Evolutionary conservation across 2,113 vertebrate species (phyloP).

Genomic region (Alligator sinensis): DNA sequence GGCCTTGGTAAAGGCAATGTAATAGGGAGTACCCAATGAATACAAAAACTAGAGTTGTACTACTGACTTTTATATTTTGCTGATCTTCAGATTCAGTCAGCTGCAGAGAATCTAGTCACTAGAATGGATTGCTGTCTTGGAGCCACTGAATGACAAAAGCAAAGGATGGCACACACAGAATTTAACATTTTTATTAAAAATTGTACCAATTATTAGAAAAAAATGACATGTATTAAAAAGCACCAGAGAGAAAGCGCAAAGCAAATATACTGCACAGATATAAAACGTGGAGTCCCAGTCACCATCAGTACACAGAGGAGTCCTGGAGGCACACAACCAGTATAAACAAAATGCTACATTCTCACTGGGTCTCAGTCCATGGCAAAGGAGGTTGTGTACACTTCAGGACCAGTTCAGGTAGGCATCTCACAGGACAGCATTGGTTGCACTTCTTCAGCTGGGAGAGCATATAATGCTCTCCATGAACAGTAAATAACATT

Average conservation of each 20-base stretch:
- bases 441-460: conserved; percentile 48
- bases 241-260: conserved; percentile 76
- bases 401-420: conserved; percentile 70
- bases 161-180: conserved; percentile 40
- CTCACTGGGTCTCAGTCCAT: conserved; percentile 81
- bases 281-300: conserved; percentile 57
- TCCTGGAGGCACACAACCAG: conserved; percentile 71
- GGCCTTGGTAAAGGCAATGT: background rate
- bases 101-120: background rate
- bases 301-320: conserved; percentile 69
- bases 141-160: conserved; percentile 9
- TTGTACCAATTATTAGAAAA: conserved; percentile 79
- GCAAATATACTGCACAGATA: conserved; percentile 80
- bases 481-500: background rate
- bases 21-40: background rate
- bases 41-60: background rate
- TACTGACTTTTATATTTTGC: background rate
- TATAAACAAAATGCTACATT: conserved; percentile 82
- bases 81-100: background rate
- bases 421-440: conserved; percentile 72
- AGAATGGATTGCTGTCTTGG: background rate
- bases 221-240: conserved; percentile 74
- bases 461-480: conserved; percentile 39
- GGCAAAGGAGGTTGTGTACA: conserved; percentile 68
- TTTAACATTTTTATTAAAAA: conserved; percentile 88